phyloP scores from a whole-genome alignment of 2,797 vertebrate genomes.

The Anableps anableps region DNA sequence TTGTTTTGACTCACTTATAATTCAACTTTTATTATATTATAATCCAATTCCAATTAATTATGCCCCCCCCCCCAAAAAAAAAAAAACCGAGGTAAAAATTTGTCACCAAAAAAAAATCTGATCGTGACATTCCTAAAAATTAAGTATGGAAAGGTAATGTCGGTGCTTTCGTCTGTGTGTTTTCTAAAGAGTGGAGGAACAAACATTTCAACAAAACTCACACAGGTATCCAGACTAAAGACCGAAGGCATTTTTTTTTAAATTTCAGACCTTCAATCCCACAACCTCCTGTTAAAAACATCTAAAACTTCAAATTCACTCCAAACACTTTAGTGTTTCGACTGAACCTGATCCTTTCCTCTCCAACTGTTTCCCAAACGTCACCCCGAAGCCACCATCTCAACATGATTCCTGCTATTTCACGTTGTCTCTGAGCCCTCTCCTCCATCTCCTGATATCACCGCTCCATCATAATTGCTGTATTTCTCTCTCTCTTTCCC shows the following conservation, averaged over 20 bases:
- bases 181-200: background rate
- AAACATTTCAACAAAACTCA: background rate
- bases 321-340: constrained; percentile 16
- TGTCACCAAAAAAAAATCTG: background rate
- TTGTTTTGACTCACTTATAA: too few species aligned
- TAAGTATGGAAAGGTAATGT: background rate
- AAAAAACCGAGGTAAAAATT: too few species aligned
- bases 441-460: constrained; percentile 41
- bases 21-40: too few species aligned
- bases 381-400: constrained; percentile 34
- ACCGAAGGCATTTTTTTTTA: background rate
- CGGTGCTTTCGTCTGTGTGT: background rate
- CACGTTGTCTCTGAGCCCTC: constrained; percentile 29
- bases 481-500: constrained; percentile 61
- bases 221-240: background rate
- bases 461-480: constrained; percentile 70
- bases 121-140: background rate
- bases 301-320: constrained; percentile 15
- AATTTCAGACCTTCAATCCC: constrained; percentile 2
- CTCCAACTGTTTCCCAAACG: background rate
- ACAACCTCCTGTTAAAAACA: constrained; percentile 3
- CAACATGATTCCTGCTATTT: constrained; percentile 51
- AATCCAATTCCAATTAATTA: too few species aligned
- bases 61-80: too few species aligned
- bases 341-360: constrained; percentile 2